Conservation (phyloP, 2,113 vertebrate species). For the Bambusicola thoracicus region DNA sequence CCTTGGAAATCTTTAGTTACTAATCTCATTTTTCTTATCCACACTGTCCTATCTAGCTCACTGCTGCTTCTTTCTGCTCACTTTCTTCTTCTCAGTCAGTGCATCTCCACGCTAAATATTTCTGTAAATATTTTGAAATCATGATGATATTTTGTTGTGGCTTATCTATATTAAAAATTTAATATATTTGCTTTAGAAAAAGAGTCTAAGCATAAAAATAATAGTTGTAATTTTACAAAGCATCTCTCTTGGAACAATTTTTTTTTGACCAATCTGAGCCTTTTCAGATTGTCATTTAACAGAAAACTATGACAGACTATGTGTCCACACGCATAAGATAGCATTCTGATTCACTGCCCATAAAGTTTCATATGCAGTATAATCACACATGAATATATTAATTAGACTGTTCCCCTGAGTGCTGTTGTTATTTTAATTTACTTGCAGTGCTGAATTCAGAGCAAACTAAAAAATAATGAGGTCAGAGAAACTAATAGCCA, state of each 20-base stretch:
- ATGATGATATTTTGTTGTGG: not conserved
- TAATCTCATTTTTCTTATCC: not conserved
- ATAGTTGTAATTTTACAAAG: not conserved
- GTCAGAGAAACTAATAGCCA: not conserved
- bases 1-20: not conserved
- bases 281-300: not conserved
- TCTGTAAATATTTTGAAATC: not conserved
- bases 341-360: not conserved
- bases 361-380: not conserved
- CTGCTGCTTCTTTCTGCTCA: not conserved
- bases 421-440: not conserved
- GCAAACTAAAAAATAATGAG: constrained; percentile 10
- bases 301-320: not conserved
- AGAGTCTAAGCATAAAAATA: not conserved
- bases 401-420: not conserved
- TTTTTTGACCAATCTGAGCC: not conserved
- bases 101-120: not conserved
- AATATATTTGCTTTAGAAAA: not conserved
- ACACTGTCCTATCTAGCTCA: not conserved
- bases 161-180: not conserved
- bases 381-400: not conserved
- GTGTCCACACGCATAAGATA: not conserved
- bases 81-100: not conserved
- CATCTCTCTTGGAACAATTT: not conserved
- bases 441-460: not conserved